Percentiles rank a stretch among this genome's conserved stretches.
Evolutionary conservation across 2,797 vertebrate genomes (phyloP).

Genomic region (Micrastur ruficollis): DNA sequence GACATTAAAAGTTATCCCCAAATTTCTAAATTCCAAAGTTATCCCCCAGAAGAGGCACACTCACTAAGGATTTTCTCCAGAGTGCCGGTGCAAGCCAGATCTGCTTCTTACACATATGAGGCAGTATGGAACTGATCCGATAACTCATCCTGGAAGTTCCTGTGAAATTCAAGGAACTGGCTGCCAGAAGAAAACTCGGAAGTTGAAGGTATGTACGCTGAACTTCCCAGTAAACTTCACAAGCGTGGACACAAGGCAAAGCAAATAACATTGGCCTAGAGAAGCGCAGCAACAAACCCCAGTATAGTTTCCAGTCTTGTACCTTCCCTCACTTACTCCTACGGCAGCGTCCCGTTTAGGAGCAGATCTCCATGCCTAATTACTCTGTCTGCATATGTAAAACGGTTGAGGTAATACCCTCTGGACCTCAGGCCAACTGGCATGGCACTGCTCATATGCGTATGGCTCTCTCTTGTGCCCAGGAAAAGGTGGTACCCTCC

Average conservation of each 20-base stretch:
- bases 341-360: not conserved
- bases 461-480: not conserved
- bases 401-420: fast-evolving
- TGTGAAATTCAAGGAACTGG: not conserved
- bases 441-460: not conserved
- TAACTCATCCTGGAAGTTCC: not conserved
- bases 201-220: not conserved
- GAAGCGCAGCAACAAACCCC: not conserved
- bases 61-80: not conserved
- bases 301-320: not conserved
- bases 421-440: not conserved
- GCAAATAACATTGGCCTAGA: not conserved
- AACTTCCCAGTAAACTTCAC: not conserved
- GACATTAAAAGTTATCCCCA: not conserved
- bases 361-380: not conserved
- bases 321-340: not conserved
- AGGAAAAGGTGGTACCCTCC: not conserved
- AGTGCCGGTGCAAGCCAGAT: not conserved
- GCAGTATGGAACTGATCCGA: fast-evolving
- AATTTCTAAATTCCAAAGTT: not conserved
- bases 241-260: not conserved
- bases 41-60: not conserved
- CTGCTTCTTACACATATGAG: not conserved
- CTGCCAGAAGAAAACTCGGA: not conserved
- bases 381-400: not conserved